Evolutionary conservation across 1,140 invertebrate species (phyloP).

Genomic region (Anastrepha ludens): DNA sequence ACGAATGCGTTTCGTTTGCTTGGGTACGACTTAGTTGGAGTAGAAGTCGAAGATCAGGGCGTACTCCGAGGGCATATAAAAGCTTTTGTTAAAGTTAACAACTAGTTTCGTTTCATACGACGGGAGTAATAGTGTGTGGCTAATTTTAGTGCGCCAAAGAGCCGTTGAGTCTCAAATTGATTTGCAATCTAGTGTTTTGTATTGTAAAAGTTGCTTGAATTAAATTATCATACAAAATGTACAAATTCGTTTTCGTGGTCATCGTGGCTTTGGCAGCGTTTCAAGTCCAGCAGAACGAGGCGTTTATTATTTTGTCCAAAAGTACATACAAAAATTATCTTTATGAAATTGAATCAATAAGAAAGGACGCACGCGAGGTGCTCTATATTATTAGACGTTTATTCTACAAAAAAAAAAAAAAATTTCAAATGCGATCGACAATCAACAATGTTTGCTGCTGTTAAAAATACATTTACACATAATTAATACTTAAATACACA

Average conservation of each 20-base stretch:
- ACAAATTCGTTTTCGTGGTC: conserved; percentile 17
- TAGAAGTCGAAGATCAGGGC: background rate
- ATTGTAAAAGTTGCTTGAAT: background rate
- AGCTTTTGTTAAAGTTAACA: conserved; percentile 29
- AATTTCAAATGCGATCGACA: too few relatives aligned
- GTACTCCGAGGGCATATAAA: conserved; percentile 41
- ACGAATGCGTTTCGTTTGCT: background rate
- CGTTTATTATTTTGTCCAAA: conserved; percentile 35
- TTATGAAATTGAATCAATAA: too few relatives aligned
- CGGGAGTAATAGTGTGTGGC: conserved; percentile 32
- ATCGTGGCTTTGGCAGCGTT: conserved; percentile 31
- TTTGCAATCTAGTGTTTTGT: background rate
- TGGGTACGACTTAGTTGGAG: background rate
- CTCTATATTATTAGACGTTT: too few relatives aligned
- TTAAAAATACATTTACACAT: too few relatives aligned
- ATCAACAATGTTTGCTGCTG: too few relatives aligned
- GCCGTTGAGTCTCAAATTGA: background rate
- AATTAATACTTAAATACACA: too few relatives aligned
- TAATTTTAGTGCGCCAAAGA: background rate
- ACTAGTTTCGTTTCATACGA: conserved; percentile 40
- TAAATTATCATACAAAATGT: background rate
- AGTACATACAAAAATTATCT: background rate
- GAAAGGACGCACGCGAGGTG: too few relatives aligned
- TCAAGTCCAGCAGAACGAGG: conserved; percentile 38
- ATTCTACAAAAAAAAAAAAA: too few relatives aligned